These are phyloP conservation scores for Thryonomys swinderianus DNA, from an alignment of 2,113 vertebrate genomes.

Conservation along the genomic window DNA sequence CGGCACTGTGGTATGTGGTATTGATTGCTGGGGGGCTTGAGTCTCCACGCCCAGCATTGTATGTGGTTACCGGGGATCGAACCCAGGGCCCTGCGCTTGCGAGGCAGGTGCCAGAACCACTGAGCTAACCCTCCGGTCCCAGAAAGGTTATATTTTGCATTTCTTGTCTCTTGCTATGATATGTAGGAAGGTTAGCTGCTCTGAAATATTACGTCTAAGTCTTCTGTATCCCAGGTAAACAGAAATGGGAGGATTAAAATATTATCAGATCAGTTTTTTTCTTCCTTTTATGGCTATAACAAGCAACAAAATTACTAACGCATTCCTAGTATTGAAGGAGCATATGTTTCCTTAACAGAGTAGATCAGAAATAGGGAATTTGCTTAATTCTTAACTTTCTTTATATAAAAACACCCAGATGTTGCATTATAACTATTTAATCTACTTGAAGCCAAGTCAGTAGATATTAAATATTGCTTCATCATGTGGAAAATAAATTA, in stretches of 20 bases:
- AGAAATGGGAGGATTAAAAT: not conserved
- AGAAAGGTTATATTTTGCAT: not conserved
- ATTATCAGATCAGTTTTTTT: not conserved
- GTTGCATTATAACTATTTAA: not conserved
- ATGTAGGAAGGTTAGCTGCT: not conserved
- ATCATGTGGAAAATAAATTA: slow-evolving; percentile 11
- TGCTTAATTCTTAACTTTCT: not conserved
- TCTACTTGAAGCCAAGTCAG: not conserved
- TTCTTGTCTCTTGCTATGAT: not conserved
- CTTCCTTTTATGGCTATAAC: not conserved
- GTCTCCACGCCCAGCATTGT: too few relatives aligned
- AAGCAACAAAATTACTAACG: not conserved
- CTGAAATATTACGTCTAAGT: not conserved
- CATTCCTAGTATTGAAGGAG: not conserved
- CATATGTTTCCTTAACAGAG: not conserved
- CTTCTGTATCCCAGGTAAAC: not conserved
- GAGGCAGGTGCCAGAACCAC: too few relatives aligned
- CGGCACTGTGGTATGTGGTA: too few relatives aligned
- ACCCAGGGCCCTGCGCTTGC: too few relatives aligned
- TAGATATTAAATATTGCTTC: not conserved
- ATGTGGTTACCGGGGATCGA: too few relatives aligned
- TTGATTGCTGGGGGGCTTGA: too few relatives aligned
- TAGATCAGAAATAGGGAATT: not conserved
- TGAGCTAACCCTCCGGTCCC: too few relatives aligned
- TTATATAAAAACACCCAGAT: not conserved